Base-by-base conservation (phyloP, 1,140 invertebrate genomes). In the Drosophila albomicans region DNA sequence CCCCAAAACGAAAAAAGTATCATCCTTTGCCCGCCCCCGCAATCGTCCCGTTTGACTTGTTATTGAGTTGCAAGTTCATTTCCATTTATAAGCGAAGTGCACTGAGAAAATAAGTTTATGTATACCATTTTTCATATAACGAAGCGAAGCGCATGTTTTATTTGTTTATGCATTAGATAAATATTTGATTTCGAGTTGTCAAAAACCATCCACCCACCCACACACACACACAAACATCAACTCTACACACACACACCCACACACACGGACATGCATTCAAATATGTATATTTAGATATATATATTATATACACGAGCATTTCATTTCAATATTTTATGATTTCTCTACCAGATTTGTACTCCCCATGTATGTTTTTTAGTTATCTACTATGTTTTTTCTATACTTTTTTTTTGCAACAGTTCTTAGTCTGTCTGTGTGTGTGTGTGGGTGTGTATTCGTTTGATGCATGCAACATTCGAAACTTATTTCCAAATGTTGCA, bases 51-150 rank as follows among this genome's bases (percentile, higher is more conserved):
- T 20, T 30, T 62, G 48, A 64, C 51, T 74, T 80, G 66, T 74
- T 88, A 84, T 87, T 82, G 65, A 88, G 79, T 86, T 86, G 82
- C 82, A 77, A 69, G 56, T 82, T 85, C 62, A 78, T 80, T 84
- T 71, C 48, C 38, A 65, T 66, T 59, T 51, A 20, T 11, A 54
- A 48, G 43, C 45, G 41, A 58, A 72, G 15, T 54, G 32, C 43
- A 65, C n/a, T 45, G 35, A 25, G 28, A 52, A 71, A 73, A 45
- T 64, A 32, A 25, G 56, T 54, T 54, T 64, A 32, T 35, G 56
- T 54, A 56, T 54, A 38, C 6, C 35, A 56, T n/a, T 65, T 66
- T 45, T 16, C 54, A 61, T 38, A 61, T 15, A 49, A 56, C 38
- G 48, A 52, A 61, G 38, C 79, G 66, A 56, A 68, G 49, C 65